These are phyloP conservation scores for Gallinago paraguaiae DNA, from an alignment of 2,113 vertebrate species.

Conservation along the genomic window DNA sequence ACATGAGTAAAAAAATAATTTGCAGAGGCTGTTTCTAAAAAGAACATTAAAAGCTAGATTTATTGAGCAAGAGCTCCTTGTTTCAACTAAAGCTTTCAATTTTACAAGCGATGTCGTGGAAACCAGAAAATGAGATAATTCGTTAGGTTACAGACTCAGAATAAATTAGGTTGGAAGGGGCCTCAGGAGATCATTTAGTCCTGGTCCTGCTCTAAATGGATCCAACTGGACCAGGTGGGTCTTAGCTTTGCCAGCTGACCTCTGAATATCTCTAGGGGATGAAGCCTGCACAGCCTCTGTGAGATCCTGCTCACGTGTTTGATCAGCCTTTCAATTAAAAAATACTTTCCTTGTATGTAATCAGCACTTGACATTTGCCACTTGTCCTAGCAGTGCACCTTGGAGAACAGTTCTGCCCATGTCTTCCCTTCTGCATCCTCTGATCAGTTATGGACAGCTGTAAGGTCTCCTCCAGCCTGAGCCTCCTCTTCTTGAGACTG, in stretches of 20 bases:
- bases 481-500: background rate
- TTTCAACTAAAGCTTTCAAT: background rate
- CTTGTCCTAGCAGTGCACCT: background rate
- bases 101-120: background rate
- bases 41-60: background rate
- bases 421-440: background rate
- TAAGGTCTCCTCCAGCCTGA: fast-evolving
- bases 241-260: background rate
- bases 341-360: background rate
- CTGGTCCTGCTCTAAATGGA: background rate
- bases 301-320: background rate
- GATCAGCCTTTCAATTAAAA: background rate
- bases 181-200: background rate
- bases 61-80: background rate
- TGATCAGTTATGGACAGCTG: background rate
- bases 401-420: background rate
- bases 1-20: background rate
- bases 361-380: background rate
- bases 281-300: background rate
- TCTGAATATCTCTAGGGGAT: background rate
- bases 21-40: background rate
- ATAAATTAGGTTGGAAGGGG: background rate
- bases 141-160: background rate
- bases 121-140: background rate
- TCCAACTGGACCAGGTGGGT: background rate